Conservation (phyloP, 2,797 vertebrate species). For the Psittacula echo region DNA sequence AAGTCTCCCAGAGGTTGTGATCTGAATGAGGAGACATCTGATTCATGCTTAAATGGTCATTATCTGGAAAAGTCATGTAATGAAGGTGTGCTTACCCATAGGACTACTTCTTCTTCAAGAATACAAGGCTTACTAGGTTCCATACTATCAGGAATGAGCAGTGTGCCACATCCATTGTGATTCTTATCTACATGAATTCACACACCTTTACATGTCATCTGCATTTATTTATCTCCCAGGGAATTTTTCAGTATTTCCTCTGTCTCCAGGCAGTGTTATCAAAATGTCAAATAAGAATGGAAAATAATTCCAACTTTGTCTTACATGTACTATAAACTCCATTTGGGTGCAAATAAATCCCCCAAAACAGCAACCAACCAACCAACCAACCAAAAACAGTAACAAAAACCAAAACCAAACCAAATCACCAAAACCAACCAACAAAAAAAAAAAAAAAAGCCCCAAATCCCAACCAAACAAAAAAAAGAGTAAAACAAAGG, state of each 20-base stretch:
- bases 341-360: neutral
- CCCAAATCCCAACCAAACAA: neutral
- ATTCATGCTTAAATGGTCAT: neutral
- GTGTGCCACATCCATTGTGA: no score
- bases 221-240: neutral
- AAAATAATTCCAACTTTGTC: neutral
- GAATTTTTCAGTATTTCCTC: neutral
- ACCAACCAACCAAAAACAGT: neutral
- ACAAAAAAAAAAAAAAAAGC: neutral
- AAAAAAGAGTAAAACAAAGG: neutral
- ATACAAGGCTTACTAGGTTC: neutral
- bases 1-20: neutral
- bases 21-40: neutral
- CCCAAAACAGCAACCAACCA: neutral
- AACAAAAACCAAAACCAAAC: neutral
- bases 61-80: neutral
- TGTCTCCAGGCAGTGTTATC: neutral
- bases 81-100: neutral
- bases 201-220: neutral
- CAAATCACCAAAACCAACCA: neutral
- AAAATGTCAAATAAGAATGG: neutral
- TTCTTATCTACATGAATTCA: neutral
- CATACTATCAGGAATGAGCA: neutral
- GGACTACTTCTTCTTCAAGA: neutral
- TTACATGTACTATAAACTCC: neutral